Percentiles rank a stretch among this genome's conserved stretches.
These are phyloP conservation scores for Zosterops lateralis DNA, from an alignment of 2,113 vertebrate genomes.

Conservation along the genomic window DNA sequence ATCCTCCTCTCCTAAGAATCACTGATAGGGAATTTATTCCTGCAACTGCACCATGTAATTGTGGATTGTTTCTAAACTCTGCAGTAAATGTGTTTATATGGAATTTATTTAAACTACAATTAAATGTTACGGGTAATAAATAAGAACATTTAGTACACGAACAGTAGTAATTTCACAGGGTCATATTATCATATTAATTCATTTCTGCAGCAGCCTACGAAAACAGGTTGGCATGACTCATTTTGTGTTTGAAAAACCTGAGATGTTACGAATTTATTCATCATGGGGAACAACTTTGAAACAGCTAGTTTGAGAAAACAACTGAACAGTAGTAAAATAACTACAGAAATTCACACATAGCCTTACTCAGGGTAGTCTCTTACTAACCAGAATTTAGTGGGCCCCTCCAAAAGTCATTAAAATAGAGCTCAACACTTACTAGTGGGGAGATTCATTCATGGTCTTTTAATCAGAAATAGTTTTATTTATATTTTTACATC, in stretches of 20 bases:
- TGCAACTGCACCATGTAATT: background rate
- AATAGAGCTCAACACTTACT: background rate
- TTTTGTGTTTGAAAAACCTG: background rate
- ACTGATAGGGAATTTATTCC: background rate
- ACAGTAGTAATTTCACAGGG: background rate
- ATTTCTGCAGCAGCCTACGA: background rate
- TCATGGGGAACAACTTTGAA: background rate
- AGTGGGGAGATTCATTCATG: background rate
- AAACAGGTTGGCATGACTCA: background rate
- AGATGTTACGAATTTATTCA: background rate
- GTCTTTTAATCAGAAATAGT: background rate
- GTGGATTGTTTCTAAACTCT: background rate
- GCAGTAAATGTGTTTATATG: background rate
- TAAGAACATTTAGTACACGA: background rate
- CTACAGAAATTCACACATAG: background rate
- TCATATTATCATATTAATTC: slow-evolving; percentile 14
- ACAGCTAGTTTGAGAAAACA: background rate
- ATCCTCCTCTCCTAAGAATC: background rate
- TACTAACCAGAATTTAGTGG: background rate
- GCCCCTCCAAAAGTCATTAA: background rate
- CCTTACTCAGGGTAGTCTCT: background rate
- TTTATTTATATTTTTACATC: background rate
- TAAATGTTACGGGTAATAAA: background rate
- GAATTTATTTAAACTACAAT: slow-evolving; percentile 10
- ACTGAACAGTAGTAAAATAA: background rate